Percentiles rank a stretch among this genome's conserved stretches.
These are phyloP conservation scores for Osmoderma eremita DNA, from an alignment of 2,888 invertebrate genomes.

Conservation along the genomic window DNA sequence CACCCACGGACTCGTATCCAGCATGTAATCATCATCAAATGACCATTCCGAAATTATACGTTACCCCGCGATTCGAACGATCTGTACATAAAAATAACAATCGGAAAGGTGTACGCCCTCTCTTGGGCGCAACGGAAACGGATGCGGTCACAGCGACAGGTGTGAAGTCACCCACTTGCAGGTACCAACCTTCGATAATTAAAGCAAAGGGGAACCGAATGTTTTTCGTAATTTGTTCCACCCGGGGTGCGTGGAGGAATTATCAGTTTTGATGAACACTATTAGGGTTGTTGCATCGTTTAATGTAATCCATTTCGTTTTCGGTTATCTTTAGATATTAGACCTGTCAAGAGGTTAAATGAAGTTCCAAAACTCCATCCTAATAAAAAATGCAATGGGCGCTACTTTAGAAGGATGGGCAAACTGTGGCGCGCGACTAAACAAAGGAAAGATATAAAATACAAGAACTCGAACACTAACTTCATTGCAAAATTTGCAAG, in stretches of 20 bases:
- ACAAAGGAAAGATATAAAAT: no score
- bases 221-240: conserved; percentile 22
- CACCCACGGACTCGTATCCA: neutral
- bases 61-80: conserved; percentile 21
- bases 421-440: no score
- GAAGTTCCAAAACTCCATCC: no score
- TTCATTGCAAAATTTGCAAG: no score
- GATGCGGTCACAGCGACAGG: conserved; percentile 61
- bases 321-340: no score
- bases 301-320: neutral
- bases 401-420: no score
- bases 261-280: neutral
- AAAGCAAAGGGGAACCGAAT: conserved; percentile 8
- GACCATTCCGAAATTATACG: conserved; percentile 29
- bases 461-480: no score
- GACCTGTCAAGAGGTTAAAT: no score
- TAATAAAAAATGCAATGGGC: no score
- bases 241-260: neutral
- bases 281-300: neutral
- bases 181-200: conserved; percentile 29
- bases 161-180: conserved; percentile 58
- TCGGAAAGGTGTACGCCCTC: conserved; percentile 32
- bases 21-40: conserved; percentile 34
- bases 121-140: conserved; percentile 56
- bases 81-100: conserved; percentile 33